These are phyloP conservation scores for Cancer borealis DNA, from an alignment of 2,888 invertebrate genomes.

Conservation along the genomic window DNA sequence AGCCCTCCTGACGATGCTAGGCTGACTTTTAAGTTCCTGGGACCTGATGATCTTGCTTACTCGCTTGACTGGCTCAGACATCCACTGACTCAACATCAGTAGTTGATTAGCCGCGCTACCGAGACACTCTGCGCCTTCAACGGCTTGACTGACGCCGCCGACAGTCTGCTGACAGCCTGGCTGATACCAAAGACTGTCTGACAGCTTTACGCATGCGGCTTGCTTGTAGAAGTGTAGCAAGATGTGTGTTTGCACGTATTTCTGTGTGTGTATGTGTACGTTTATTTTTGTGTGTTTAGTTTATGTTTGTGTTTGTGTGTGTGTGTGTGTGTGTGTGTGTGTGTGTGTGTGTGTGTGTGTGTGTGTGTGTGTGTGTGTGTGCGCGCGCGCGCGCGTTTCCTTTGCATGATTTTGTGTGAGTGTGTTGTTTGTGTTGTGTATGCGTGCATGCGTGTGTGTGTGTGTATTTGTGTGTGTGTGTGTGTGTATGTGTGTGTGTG, in stretches of 20 bases:
- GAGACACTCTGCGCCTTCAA: neutral
- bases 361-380: no score
- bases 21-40: neutral
- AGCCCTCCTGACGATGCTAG: neutral
- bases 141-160: slow-evolving; percentile 8
- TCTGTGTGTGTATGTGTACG: slow-evolving; percentile 1
- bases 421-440: no score
- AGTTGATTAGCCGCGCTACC: slow-evolving; percentile 13
- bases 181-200: neutral
- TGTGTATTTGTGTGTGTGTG: no score
- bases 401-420: no score
- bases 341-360: no score
- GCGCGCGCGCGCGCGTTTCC: no score
- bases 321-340: no score
- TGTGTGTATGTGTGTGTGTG: no score
- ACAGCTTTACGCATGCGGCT: neutral
- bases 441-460: no score
- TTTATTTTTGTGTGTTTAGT: neutral
- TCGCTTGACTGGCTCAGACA: neutral
- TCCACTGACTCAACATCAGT: neutral
- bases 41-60: neutral
- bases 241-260: neutral
- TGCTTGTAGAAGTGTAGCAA: neutral
- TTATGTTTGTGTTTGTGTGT: neutral
- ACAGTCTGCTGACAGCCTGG: slow-evolving; percentile 13